phyloP scores from a whole-genome alignment of 2,797 vertebrate species.

The Ctenochaetus hawaiiensis region DNA sequence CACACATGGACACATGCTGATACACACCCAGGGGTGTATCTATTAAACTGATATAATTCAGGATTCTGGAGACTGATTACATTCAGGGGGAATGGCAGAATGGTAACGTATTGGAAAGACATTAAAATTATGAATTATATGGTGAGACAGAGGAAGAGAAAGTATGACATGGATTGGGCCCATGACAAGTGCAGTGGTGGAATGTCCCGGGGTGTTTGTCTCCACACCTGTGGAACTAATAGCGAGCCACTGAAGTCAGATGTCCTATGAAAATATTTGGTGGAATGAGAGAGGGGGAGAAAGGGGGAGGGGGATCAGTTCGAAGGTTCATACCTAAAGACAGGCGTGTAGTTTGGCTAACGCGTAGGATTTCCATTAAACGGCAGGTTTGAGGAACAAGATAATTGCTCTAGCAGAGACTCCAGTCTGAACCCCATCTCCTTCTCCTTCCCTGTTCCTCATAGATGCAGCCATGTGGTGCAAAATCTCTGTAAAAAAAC shows the following conservation, averaged over 20 bases:
- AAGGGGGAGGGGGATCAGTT: slow-evolving; percentile 52
- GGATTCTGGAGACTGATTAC: slow-evolving; percentile 39
- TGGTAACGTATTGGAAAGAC: slow-evolving; percentile 25
- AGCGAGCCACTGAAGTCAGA: slow-evolving; percentile 76
- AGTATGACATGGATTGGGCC: slow-evolving; percentile 47
- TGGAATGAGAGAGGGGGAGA: slow-evolving; percentile 69
- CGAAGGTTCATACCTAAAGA: slow-evolving; percentile 79
- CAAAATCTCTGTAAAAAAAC: slow-evolving; percentile 35
- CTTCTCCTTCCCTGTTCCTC: slow-evolving; percentile 61
- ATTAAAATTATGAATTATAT: slow-evolving; percentile 37
- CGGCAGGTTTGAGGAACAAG: slow-evolving; percentile 83
- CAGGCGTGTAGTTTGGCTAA: slow-evolving; percentile 81
- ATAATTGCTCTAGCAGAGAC: slow-evolving; percentile 84
- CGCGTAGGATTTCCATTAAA: slow-evolving; percentile 81
- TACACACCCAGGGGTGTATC: slow-evolving; percentile 18
- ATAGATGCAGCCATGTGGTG: slow-evolving; percentile 48
- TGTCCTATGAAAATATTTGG: slow-evolving; percentile 81
- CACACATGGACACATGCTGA: slow-evolving; percentile 38
- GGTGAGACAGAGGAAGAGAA: slow-evolving; percentile 25
- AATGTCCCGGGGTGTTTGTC: slow-evolving; percentile 72
- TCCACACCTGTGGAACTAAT: slow-evolving; percentile 84
- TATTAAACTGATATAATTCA: slow-evolving; percentile 37
- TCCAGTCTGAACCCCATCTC: slow-evolving; percentile 59
- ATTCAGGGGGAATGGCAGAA: slow-evolving; percentile 21
- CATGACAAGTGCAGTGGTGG: slow-evolving; percentile 54